phyloP scores from a whole-genome alignment of 2,113 vertebrate genomes.

The cattle (Bos taurus) region DNA sequence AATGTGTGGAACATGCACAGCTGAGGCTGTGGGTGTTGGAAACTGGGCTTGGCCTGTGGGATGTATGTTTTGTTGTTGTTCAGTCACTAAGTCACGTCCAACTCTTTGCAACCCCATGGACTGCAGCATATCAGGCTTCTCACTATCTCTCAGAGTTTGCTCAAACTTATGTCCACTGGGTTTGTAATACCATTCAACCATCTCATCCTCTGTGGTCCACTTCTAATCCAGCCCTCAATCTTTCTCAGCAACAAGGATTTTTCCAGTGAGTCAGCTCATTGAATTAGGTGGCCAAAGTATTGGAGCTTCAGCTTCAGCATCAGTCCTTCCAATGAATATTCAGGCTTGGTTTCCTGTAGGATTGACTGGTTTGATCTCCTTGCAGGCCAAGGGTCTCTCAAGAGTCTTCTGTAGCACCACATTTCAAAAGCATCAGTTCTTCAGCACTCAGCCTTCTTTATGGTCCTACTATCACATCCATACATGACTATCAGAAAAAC shows the following conservation, averaged over 20 bases:
- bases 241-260: neutral
- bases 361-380: neutral
- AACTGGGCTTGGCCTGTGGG: fast-evolving
- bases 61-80: neutral
- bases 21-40: neutral
- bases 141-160: neutral
- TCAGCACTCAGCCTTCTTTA: neutral
- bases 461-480: neutral
- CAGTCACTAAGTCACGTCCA: neutral
- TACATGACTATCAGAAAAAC: neutral
- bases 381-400: neutral
- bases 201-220: neutral
- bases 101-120: neutral
- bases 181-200: neutral
- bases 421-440: neutral
- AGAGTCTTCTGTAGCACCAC: neutral
- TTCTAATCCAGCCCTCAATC: neutral
- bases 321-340: neutral
- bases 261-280: neutral
- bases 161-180: neutral
- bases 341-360: neutral
- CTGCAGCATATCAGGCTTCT: neutral
- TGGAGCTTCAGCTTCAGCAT: neutral
- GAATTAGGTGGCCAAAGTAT: neutral
- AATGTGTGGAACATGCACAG: fast-evolving